phyloP scores from a whole-genome alignment of 1,140 invertebrate genomes.

The Drosophila micromelanica region DNA sequence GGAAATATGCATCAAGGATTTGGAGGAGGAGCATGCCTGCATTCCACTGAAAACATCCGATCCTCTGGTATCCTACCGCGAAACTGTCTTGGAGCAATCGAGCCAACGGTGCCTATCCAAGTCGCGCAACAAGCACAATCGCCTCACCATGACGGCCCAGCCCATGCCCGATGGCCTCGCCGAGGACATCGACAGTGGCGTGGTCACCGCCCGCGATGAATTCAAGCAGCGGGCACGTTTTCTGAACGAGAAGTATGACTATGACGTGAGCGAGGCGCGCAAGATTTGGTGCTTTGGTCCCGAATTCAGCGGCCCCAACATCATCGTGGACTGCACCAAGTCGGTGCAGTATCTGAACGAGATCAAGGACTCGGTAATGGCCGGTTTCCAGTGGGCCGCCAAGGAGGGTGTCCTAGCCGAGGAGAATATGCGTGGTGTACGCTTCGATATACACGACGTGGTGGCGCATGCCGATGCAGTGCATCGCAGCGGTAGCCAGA shows the following conservation, averaged over 20 bases:
- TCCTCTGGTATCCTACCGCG: conserved; percentile 99
- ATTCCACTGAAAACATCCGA: conserved; percentile 99
- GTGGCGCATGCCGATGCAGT: conserved; percentile 99
- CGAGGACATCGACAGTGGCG: conserved; percentile 98
- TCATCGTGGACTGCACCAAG: conserved; percentile 98
- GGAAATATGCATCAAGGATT: conserved; percentile 99
- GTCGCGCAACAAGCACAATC: conserved; percentile 99
- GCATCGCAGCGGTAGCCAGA: conserved; percentile 99
- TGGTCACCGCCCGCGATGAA: conserved; percentile 97
- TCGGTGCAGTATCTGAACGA: conserved; percentile 98
- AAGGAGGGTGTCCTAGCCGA: conserved; percentile 99
- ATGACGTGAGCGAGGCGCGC: conserved; percentile 98
- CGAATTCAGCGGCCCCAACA: conserved; percentile 98
- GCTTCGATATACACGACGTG: conserved; percentile 99
- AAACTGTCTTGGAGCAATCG: conserved; percentile 97
- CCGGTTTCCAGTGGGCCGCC: conserved; percentile 99
- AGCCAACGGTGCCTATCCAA: conserved; percentile 97
- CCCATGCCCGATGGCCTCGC: conserved; percentile 98
- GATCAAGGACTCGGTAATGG: conserved; percentile 99
- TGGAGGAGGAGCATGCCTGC: conserved; percentile 99
- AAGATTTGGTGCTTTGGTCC: conserved; percentile 99
- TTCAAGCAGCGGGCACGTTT: conserved; percentile 97
- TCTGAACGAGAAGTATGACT: conserved; percentile 96
- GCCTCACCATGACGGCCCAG: conserved; percentile 97
- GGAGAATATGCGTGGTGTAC: conserved; percentile 96